Conservation (phyloP, 2,113 vertebrate genomes). For the Tetraodon nigroviridis region DNA sequence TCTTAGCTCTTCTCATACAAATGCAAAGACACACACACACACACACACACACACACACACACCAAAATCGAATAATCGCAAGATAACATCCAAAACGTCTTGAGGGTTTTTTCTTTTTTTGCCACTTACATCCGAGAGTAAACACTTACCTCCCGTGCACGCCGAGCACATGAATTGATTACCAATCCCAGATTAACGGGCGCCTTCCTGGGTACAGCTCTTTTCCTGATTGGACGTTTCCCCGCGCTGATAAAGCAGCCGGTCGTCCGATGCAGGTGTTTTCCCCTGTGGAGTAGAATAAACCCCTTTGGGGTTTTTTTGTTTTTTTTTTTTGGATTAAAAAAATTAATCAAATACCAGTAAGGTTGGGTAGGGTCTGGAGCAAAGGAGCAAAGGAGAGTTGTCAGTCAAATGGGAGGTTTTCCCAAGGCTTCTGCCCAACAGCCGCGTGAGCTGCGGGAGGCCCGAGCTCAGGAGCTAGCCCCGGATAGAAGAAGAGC, state of each 20-base stretch:
- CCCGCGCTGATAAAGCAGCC: constrained; percentile 20
- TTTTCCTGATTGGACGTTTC: constrained; percentile 59
- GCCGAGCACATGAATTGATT: constrained; percentile 69
- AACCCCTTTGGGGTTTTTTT: constrained; percentile 20
- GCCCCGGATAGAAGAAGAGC: too few species aligned
- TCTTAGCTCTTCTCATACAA: constrained; percentile 7
- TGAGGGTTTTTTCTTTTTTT: constrained; percentile 20
- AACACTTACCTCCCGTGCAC: constrained; percentile 45
- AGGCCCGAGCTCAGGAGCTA: too few species aligned
- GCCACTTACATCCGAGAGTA: constrained; percentile 24
- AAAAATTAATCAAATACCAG: too few species aligned
- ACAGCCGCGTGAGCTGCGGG: too few species aligned
- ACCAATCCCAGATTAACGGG: constrained; percentile 62
- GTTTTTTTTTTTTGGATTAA: too few species aligned
- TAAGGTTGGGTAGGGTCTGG: too few species aligned
- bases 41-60: neutral
- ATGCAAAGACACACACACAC: constrained; percentile 3
- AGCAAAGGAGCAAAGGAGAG: too few species aligned
- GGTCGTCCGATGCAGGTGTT: constrained; percentile 38
- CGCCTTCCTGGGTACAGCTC: constrained; percentile 42
- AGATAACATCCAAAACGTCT: constrained; percentile 11
- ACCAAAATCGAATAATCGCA: constrained; percentile 28
- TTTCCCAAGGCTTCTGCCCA: too few species aligned
- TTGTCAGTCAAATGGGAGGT: too few species aligned
- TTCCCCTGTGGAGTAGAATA: constrained; percentile 16